Percentiles rank a stretch among this genome's conserved stretches.
These are phyloP conservation scores for Beris morrisii DNA, from an alignment of 2,888 invertebrate species.

Conservation along the genomic window DNA sequence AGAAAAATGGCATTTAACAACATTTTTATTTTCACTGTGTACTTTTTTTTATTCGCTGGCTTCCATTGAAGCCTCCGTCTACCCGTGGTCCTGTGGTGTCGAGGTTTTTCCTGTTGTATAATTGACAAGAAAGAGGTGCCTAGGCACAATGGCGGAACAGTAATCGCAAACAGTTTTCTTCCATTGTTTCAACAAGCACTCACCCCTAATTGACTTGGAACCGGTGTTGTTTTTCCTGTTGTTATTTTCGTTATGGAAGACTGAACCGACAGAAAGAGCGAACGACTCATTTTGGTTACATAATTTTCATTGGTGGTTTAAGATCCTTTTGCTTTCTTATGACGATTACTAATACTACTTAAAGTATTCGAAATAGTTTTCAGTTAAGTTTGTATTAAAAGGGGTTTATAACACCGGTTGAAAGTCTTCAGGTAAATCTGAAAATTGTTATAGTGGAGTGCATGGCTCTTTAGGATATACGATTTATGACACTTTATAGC, in stretches of 20 bases:
- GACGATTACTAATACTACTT: too few species aligned
- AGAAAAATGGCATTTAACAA: background rate
- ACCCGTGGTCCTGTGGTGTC: constrained; percentile 13
- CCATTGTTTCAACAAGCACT: constrained; percentile 22
- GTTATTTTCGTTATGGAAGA: constrained; percentile 15
- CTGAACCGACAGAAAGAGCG: too few species aligned
- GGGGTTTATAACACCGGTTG: too few species aligned
- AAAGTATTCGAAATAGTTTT: too few species aligned
- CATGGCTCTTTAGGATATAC: too few species aligned
- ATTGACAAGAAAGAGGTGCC: constrained; percentile 28
- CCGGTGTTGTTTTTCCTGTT: constrained; percentile 18
- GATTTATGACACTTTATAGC: too few species aligned
- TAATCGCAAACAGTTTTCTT: constrained; percentile 26
- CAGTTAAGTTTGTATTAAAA: too few species aligned
- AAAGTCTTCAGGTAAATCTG: too few species aligned
- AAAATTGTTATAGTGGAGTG: too few species aligned
- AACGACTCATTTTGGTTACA: too few species aligned
- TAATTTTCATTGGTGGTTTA: too few species aligned
- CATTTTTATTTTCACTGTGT: constrained; percentile 11
- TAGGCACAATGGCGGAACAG: constrained; percentile 16
- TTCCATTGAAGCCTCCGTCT: constrained; percentile 17
- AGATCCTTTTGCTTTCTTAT: too few species aligned
- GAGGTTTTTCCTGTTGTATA: constrained; percentile 12
- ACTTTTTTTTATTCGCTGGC: constrained; percentile 9
- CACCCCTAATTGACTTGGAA: constrained; percentile 18